Evolutionary conservation across 1,140 invertebrate genomes (phyloP).

Genomic region (Drosophila biarmipes): DNA sequence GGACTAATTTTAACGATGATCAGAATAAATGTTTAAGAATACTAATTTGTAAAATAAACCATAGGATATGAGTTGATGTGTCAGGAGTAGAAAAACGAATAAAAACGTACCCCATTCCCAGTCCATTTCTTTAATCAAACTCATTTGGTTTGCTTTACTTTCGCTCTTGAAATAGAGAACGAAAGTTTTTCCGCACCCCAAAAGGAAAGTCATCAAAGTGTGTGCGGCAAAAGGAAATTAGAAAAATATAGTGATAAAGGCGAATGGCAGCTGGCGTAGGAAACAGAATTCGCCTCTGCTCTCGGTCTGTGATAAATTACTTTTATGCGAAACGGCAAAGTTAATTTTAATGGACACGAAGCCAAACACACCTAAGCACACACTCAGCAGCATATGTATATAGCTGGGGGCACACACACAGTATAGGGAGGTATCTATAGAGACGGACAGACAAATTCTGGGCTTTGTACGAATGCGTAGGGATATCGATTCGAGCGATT

Average conservation of each 20-base stretch:
- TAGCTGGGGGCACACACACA: neutral
- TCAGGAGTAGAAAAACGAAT: neutral
- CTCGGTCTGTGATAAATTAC: conserved; percentile 74
- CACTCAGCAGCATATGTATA: conserved; percentile 13
- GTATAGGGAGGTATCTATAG: conserved; percentile 23
- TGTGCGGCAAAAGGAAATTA: conserved; percentile 67
- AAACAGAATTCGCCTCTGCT: conserved; percentile 57
- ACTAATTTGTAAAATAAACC: neutral
- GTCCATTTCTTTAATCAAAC: conserved; percentile 13
- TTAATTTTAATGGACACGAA: conserved; percentile 82
- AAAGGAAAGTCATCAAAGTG: conserved; percentile 36
- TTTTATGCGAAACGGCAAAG: conserved; percentile 78
- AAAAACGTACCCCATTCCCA: neutral
- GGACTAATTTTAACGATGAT: neutral
- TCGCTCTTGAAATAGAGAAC: conserved; percentile 10
- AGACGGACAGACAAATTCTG: conserved; percentile 35
- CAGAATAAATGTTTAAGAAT: neutral
- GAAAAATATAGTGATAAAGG: conserved; percentile 68
- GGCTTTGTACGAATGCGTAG: conserved; percentile 56
- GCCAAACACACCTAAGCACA: conserved; percentile 69
- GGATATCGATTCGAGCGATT: conserved; percentile 71
- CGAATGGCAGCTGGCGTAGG: conserved; percentile 35
- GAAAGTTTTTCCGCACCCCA: conserved; percentile 35
- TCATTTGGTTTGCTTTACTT: neutral
- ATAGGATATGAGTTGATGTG: neutral